Evolutionary conservation across 92 coral and sea anemone genomes (phyloP).

Genomic region (Phenganax subtilis): DNA sequence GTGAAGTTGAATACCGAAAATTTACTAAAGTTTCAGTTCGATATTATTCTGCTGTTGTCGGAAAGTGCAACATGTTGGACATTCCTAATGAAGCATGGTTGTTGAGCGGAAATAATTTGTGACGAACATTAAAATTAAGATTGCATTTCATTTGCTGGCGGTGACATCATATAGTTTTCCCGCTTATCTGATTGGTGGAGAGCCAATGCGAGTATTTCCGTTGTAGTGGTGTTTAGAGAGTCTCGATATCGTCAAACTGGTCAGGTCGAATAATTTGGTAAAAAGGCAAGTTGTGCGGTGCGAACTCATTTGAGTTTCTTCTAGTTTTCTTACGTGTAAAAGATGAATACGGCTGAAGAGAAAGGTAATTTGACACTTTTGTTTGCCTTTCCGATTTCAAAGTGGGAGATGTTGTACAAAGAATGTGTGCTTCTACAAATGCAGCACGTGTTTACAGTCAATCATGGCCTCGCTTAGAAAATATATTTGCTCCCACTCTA

Average conservation of each 20-base stretch:
- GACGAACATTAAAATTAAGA: not conserved
- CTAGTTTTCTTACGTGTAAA: not conserved
- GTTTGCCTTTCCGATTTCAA: not conserved
- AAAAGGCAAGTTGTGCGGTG: not conserved
- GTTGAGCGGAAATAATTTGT: not conserved
- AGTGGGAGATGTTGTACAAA: not conserved
- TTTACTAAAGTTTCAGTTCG: not conserved
- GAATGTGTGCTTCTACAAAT: not conserved
- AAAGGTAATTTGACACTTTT: conserved; percentile 1
- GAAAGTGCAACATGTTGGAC: not conserved
- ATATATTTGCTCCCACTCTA: too few relatives aligned
- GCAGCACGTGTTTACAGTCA: not conserved
- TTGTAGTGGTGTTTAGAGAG: not conserved
- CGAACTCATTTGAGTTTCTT: not conserved
- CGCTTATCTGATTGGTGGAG: not conserved
- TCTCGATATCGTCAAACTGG: not conserved
- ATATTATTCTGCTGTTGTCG: not conserved
- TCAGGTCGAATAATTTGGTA: not conserved
- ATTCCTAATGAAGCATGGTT: not conserved
- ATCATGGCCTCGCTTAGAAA: too few relatives aligned
- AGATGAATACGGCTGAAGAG: conserved; percentile 12
- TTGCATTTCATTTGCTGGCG: not conserved
- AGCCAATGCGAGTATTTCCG: not conserved
- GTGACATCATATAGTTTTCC: not conserved
- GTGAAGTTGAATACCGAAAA: not conserved